Evolutionary conservation across 2,113 vertebrate genomes (phyloP).

Genomic region (Albula glossodonta): DNA sequence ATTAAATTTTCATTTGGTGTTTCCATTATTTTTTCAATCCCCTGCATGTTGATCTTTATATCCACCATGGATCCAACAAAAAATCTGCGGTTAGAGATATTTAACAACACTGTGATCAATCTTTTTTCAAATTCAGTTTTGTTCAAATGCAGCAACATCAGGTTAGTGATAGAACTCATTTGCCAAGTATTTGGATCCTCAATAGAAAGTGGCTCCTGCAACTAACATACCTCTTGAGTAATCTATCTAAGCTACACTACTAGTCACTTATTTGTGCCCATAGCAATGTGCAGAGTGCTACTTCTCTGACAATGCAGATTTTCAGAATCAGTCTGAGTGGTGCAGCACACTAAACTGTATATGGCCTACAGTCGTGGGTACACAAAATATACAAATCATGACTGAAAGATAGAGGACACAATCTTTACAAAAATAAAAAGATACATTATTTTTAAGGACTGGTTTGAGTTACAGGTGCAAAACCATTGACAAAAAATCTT

Average conservation of each 20-base stretch:
- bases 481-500: background rate
- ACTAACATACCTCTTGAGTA: background rate
- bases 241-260: background rate
- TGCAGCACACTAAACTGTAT: background rate
- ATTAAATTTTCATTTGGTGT: too few species aligned
- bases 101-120: too few species aligned
- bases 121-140: background rate
- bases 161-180: background rate
- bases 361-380: background rate
- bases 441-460: slow-evolving; percentile 21
- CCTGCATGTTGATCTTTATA: too few species aligned
- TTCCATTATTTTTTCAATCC: too few species aligned
- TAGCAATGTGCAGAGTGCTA: background rate
- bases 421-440: slow-evolving; percentile 41
- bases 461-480: background rate
- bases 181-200: background rate
- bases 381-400: slow-evolving; percentile 26
- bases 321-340: background rate
- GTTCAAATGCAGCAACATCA: background rate
- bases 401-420: slow-evolving; percentile 33
- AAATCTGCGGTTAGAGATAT: too few species aligned
- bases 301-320: background rate
- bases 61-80: too few species aligned
- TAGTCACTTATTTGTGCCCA: background rate
- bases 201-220: background rate